Conservation (phyloP, 2,113 vertebrate genomes). For the Scopus umbretta region DNA sequence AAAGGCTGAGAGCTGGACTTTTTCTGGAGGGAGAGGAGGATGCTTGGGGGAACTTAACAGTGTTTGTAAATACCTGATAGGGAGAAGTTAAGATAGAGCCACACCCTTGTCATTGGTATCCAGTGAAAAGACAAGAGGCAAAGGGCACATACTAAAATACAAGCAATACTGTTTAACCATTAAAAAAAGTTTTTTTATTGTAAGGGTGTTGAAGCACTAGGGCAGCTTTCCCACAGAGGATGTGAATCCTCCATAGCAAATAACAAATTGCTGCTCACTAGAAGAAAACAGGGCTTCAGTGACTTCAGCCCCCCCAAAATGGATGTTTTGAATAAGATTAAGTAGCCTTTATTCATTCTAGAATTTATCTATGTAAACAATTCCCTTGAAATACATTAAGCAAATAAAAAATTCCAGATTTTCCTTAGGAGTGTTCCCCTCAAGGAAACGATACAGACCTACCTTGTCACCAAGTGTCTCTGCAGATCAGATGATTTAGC, state of each 20-base stretch:
- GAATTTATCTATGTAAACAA: background rate
- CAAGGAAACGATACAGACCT: background rate
- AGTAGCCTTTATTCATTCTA: background rate
- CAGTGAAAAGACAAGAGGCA: background rate
- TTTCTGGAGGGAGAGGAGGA: background rate
- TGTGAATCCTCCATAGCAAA: no score
- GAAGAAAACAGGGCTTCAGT: background rate
- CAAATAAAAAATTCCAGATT: background rate
- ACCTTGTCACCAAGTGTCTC: background rate
- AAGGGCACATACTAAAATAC: background rate
- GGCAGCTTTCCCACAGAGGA: no score
- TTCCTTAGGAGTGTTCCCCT: background rate
- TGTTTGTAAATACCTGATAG: background rate
- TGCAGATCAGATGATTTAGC: background rate
- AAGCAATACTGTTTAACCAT: background rate
- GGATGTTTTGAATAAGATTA: background rate
- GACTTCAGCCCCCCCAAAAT: background rate
- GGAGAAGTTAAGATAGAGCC: background rate
- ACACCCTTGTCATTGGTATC: background rate
- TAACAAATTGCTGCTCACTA: background rate
- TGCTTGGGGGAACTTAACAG: background rate
- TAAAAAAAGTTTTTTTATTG: background rate
- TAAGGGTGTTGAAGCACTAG: no score
- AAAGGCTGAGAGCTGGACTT: background rate
- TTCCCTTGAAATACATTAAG: background rate